Evolutionary conservation across 1,140 invertebrate species (phyloP).

Genomic region (Chionoecetes opilio): DNA sequence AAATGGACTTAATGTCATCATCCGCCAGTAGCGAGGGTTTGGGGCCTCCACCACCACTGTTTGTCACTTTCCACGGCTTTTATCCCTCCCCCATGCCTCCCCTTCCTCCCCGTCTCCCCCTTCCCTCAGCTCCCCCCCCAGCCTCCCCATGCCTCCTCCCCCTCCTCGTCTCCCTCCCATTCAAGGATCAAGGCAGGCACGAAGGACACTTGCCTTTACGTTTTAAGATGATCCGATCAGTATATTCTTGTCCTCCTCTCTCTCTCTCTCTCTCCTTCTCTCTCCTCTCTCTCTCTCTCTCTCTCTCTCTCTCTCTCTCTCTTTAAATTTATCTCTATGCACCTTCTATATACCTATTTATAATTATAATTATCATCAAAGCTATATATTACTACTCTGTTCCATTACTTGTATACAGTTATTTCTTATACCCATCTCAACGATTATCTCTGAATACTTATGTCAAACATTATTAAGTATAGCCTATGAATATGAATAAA

Average conservation of each 20-base stretch:
- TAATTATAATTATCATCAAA: too few species aligned
- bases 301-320: slow-evolving; percentile 37
- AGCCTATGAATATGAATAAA: too few species aligned
- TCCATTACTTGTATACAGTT: too few species aligned
- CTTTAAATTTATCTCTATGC: too few species aligned
- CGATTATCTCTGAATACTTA: too few species aligned
- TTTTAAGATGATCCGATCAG: slow-evolving; percentile 21
- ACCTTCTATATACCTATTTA: too few species aligned
- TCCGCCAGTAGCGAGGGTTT: slow-evolving; percentile 55
- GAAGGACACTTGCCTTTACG: background rate
- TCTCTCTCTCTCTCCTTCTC: background rate
- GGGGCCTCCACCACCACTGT: background rate
- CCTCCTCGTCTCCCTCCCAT: background rate
- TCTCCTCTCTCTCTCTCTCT: slow-evolving; percentile 44
- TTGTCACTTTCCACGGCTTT: slow-evolving; percentile 66
- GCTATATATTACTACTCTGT: too few species aligned
- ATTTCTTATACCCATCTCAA: too few species aligned
- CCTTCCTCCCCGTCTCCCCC: background rate
- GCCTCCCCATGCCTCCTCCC: background rate
- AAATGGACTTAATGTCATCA: slow-evolving; percentile 72
- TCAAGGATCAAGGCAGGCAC: background rate
- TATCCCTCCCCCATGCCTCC: background rate
- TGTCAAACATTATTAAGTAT: too few species aligned
- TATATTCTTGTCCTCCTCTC: background rate
- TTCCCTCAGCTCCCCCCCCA: background rate